phyloP scores from a whole-genome alignment of 2,797 vertebrate genomes.

The Anabas testudineus region DNA sequence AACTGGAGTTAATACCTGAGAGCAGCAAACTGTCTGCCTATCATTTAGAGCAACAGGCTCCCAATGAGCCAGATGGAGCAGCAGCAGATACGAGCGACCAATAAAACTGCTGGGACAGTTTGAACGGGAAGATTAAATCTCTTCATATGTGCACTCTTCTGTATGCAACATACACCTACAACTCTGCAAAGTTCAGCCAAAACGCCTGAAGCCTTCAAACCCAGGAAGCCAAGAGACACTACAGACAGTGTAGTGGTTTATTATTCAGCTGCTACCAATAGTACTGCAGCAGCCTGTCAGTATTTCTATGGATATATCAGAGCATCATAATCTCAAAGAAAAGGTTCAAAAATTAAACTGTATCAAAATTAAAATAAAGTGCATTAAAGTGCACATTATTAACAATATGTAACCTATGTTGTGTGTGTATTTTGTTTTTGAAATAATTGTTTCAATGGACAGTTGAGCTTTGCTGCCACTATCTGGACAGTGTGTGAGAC shows the following conservation, averaged over 20 bases:
- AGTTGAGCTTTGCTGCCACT: constrained; percentile 23
- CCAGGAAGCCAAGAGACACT: background rate
- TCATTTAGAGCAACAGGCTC: background rate
- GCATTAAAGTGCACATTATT: background rate
- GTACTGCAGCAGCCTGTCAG: background rate
- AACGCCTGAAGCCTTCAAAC: background rate
- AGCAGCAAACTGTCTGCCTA: constrained; percentile 7
- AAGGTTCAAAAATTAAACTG: background rate
- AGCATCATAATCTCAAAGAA: background rate
- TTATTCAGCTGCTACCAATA: background rate
- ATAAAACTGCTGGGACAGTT: constrained; percentile 20
- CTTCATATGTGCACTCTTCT: constrained; percentile 10
- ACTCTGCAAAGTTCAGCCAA: constrained; percentile 15
- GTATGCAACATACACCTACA: background rate
- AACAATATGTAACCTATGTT: too few relatives aligned
- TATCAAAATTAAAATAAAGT: background rate
- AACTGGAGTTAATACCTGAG: constrained; percentile 6
- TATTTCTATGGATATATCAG: background rate
- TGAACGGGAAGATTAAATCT: constrained; percentile 29
- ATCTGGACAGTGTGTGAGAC: constrained; percentile 30
- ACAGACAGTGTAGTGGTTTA: background rate
- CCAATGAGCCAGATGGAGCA: constrained; percentile 46
- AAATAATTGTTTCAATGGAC: constrained; percentile 9
- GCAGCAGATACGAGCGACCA: constrained; percentile 46
- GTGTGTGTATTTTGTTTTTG: background rate